phyloP scores from a whole-genome alignment of 2,797 vertebrate genomes.

The Nasua narica region DNA sequence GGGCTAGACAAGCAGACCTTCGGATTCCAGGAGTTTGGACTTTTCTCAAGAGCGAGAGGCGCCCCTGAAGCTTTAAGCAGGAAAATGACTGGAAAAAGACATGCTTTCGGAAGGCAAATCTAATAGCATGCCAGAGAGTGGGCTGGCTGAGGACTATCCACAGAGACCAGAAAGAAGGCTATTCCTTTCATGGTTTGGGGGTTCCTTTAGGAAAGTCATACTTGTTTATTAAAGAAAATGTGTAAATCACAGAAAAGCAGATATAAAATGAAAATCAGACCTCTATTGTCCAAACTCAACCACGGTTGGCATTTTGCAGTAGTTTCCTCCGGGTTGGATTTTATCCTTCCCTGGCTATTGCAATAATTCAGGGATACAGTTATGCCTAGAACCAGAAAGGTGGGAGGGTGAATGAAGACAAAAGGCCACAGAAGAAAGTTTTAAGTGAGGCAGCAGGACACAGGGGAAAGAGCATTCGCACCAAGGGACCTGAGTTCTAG shows the following conservation, averaged over 20 bases:
- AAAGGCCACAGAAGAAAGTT: neutral
- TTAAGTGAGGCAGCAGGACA: neutral
- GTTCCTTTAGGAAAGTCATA: neutral
- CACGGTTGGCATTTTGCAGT: neutral
- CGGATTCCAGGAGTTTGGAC: neutral
- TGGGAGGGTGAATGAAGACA: neutral
- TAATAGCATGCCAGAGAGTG: neutral
- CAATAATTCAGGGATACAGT: neutral
- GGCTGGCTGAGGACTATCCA: neutral
- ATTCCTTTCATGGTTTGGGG: neutral
- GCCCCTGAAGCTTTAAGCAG: neutral
- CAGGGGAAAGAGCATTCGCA: neutral
- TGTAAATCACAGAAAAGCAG: neutral
- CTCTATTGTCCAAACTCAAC: neutral
- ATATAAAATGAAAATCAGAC: neutral
- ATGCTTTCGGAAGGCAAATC: neutral
- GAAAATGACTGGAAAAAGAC: neutral
- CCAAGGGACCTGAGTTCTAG: neutral
- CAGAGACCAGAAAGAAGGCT: neutral
- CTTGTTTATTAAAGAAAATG: neutral
- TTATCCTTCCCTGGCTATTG: neutral
- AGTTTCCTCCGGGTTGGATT: neutral
- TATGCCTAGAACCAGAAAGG: neutral
- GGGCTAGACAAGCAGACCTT: neutral
- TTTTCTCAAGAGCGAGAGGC: neutral